Percentiles rank a stretch among this genome's conserved stretches.
Evolutionary conservation across 2,888 invertebrate genomes (phyloP).

Genomic region (Lumbricus terrestris): DNA sequence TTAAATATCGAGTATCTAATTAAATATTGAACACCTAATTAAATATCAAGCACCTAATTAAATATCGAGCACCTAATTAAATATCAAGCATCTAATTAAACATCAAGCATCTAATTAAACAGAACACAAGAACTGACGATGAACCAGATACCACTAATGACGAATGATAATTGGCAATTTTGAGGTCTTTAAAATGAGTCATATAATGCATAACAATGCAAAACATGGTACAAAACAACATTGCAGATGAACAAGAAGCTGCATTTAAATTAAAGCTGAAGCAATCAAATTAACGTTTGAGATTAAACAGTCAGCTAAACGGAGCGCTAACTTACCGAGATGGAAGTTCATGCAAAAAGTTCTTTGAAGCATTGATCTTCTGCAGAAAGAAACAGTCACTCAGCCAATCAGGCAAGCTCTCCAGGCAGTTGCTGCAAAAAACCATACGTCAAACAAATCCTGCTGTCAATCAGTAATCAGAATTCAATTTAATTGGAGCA

Average conservation of each 20-base stretch:
- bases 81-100: too few relatives aligned
- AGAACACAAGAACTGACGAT: neutral
- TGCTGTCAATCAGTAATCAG: neutral
- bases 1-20: too few relatives aligned
- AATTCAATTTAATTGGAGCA: neutral
- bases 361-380: conserved; percentile 57
- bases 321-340: conserved; percentile 32
- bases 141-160: neutral
- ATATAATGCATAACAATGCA: neutral
- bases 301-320: neutral
- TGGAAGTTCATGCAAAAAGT: conserved; percentile 55
- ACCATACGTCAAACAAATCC: neutral
- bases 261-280: neutral
- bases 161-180: neutral
- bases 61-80: too few relatives aligned
- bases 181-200: neutral
- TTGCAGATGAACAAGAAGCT: neutral
- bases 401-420: conserved; percentile 56
- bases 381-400: conserved; percentile 58
- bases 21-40: too few relatives aligned
- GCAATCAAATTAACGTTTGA: neutral
- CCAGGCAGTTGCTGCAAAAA: conserved; percentile 53
- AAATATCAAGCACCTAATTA: too few relatives aligned
- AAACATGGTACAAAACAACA: neutral
- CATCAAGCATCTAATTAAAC: too few relatives aligned